phyloP scores from a whole-genome alignment of 2,888 invertebrate genomes.

The Dorcus parallelipipedus region DNA sequence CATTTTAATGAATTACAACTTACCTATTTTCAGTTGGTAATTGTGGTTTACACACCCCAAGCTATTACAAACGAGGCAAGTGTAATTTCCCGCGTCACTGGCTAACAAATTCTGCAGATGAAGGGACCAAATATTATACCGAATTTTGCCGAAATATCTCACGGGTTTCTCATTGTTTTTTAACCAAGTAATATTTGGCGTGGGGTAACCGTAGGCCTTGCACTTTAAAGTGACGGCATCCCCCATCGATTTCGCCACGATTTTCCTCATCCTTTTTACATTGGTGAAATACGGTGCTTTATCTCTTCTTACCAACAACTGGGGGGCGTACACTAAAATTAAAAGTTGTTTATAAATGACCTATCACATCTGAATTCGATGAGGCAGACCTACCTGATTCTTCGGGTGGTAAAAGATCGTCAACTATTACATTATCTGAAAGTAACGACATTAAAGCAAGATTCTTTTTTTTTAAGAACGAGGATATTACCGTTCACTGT shows the following conservation, averaged over 20 bases:
- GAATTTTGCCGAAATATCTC: slow-evolving; percentile 62
- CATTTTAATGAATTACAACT: too few species aligned
- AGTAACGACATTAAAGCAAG: too few species aligned
- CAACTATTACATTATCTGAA: too few species aligned
- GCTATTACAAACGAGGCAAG: slow-evolving; percentile 80
- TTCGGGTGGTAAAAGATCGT: too few species aligned
- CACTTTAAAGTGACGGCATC: slow-evolving; percentile 72
- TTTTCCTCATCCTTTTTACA: slow-evolving; percentile 48
- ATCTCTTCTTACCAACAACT: too few species aligned
- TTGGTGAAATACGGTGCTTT: slow-evolving; percentile 44
- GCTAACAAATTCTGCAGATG: slow-evolving; percentile 77
- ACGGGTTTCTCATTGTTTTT: slow-evolving; percentile 68
- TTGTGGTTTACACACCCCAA: slow-evolving; percentile 75
- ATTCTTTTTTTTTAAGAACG: too few species aligned
- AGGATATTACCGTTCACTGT: slow-evolving; percentile 66
- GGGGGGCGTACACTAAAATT: too few species aligned
- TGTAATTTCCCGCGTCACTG: slow-evolving; percentile 82
- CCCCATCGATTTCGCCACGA: slow-evolving; percentile 72
- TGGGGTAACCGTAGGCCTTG: slow-evolving; percentile 70
- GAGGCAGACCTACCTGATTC: too few species aligned
- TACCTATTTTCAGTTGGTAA: slow-evolving; percentile 37
- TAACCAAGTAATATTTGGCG: slow-evolving; percentile 68
- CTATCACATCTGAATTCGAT: too few species aligned
- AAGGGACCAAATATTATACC: slow-evolving; percentile 68
- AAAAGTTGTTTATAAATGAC: too few species aligned